A percentile compares a stretch with the other conserved stretches of the same genome.
Conservation (phyloP, 2,797 vertebrate species). For the Chaetodon trifasciatus region DNA sequence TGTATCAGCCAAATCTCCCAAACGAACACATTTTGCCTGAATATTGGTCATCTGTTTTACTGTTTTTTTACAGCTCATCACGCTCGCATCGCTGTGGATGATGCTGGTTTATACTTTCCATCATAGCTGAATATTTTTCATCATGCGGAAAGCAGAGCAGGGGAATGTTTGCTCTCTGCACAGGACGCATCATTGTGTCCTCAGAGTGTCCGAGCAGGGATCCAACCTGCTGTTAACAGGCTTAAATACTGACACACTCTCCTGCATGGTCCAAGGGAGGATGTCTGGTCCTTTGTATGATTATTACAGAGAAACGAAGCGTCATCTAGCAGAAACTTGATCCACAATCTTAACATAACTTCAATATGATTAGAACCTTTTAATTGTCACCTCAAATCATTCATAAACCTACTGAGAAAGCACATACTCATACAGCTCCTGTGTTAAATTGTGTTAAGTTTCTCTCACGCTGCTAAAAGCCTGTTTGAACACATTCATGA, state of each 20-base stretch:
- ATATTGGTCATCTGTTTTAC: slow-evolving; percentile 44
- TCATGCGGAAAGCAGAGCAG: slow-evolving; percentile 58
- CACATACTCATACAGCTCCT: background rate
- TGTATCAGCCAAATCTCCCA: slow-evolving; percentile 33
- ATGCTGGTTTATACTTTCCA: slow-evolving; percentile 50
- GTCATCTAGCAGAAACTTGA: background rate
- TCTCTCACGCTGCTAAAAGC: background rate
- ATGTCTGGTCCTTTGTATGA: background rate
- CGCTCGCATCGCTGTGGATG: slow-evolving; percentile 31
- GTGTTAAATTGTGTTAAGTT: background rate
- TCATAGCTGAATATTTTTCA: slow-evolving; percentile 56
- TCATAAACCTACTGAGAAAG: background rate
- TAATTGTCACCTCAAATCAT: too few species aligned
- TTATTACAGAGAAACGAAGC: background rate
- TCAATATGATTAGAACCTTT: too few species aligned
- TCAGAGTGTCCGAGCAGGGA: slow-evolving; percentile 4
- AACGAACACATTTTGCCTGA: slow-evolving; percentile 45
- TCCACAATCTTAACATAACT: too few species aligned
- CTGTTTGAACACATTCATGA: slow-evolving; percentile 3
- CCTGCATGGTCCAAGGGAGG: background rate
- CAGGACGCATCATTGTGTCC: slow-evolving; percentile 6
- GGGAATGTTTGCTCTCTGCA: slow-evolving; percentile 36
- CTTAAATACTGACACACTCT: slow-evolving; percentile 7
- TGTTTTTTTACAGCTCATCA: slow-evolving; percentile 45
- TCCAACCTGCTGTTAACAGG: background rate